Conservation (phyloP, 2,113 vertebrate genomes). For the Australoheros scitulus region DNA sequence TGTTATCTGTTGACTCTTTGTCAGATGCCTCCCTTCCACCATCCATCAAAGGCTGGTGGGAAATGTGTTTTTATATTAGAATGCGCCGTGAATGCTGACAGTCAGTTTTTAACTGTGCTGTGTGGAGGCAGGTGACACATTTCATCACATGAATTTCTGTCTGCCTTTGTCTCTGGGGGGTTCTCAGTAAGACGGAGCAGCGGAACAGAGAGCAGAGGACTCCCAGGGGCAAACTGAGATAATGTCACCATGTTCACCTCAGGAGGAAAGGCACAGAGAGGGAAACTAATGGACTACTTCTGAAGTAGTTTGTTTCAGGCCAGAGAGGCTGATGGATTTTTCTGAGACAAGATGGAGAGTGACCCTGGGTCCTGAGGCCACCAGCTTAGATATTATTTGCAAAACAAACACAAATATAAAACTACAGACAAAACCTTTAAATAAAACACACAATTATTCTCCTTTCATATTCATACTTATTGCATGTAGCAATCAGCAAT, state of each 20-base stretch:
- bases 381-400: not conserved
- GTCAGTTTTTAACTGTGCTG: not conserved
- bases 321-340: not conserved
- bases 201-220: not conserved
- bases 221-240: not conserved
- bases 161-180: not conserved
- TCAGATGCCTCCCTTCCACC: not conserved
- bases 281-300: not conserved
- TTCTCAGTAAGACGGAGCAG: not conserved
- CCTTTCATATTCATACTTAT: not conserved
- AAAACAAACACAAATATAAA: not conserved
- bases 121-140: not conserved
- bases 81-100: not conserved
- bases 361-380: not conserved
- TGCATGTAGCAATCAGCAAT: not conserved
- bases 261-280: not conserved
- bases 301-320: constrained; percentile 1
- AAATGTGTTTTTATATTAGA: not conserved
- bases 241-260: not conserved
- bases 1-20: not conserved
- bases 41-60: not conserved
- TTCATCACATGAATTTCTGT: not conserved
- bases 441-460: not conserved
- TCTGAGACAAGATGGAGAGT: not conserved
- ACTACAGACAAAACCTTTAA: not conserved